These are phyloP conservation scores for Phoeniculus purpureus DNA, from an alignment of 2,797 vertebrate species.

Conservation along the genomic window DNA sequence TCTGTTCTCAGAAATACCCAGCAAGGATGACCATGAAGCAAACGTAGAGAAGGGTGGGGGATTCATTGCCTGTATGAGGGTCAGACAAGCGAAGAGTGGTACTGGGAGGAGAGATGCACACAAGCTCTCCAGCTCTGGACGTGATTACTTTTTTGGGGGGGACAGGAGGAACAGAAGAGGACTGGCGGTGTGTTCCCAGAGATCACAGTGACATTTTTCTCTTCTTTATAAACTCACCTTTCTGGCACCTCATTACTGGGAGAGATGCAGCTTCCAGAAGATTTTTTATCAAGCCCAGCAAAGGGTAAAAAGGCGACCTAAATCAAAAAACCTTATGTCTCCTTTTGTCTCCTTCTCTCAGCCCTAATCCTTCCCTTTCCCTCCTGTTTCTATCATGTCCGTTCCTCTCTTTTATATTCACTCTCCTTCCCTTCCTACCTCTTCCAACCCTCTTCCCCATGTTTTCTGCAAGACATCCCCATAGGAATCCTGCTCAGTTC, in stretches of 20 bases:
- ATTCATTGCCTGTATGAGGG: background rate
- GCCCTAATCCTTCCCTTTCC: background rate
- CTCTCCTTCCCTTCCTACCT: background rate
- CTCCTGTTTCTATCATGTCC: background rate
- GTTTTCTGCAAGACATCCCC: background rate
- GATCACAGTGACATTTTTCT: background rate
- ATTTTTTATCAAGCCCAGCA: background rate
- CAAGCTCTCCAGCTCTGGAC: background rate
- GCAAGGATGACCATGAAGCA: background rate
- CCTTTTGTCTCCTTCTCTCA: background rate
- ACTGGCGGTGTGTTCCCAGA: background rate
- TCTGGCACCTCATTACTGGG: background rate
- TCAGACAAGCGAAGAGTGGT: background rate
- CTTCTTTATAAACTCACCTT: background rate
- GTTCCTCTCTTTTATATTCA: background rate
- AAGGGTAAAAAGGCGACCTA: background rate
- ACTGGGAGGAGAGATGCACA: background rate
- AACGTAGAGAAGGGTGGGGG: background rate
- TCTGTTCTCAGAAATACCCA: background rate
- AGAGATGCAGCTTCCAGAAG: background rate
- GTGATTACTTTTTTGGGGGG: background rate
- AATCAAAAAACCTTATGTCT: background rate
- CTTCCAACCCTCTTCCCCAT: background rate
- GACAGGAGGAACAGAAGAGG: background rate
- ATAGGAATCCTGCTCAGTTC: background rate